These are phyloP conservation scores for Sminthurinus signatus DNA, from an alignment of 1,140 invertebrate genomes.

Conservation along the genomic window DNA sequence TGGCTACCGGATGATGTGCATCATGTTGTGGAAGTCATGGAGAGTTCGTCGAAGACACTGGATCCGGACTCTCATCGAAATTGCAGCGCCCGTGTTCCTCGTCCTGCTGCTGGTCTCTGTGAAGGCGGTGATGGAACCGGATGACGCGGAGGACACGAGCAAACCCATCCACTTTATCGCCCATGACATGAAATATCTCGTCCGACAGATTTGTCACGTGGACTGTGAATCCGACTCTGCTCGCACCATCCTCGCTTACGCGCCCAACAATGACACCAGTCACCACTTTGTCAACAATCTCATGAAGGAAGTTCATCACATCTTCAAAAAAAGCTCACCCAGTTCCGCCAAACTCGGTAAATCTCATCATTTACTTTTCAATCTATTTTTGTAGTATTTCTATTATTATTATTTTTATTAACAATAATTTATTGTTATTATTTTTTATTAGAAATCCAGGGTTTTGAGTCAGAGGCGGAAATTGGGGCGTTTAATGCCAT, in stretches of 20 bases:
- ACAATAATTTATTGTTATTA: too few species aligned
- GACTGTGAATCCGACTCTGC: background rate
- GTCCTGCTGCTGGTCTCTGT: slow-evolving; percentile 1
- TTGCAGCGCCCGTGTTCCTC: slow-evolving; percentile 1
- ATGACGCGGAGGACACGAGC: background rate
- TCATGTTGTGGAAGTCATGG: slow-evolving; percentile 18
- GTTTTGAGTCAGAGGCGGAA: slow-evolving; percentile 14
- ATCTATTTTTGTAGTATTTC: too few species aligned
- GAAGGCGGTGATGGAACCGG: background rate
- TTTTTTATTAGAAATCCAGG: slow-evolving; percentile 11
- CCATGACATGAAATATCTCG: slow-evolving; percentile 11
- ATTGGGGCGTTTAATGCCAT: slow-evolving; percentile 10
- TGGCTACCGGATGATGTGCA: slow-evolving; percentile 5
- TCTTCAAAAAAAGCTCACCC: background rate
- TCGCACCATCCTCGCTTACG: background rate
- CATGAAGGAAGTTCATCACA: background rate
- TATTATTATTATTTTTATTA: background rate
- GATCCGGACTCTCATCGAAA: slow-evolving; percentile 11
- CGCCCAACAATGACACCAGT: background rate
- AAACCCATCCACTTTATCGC: slow-evolving; percentile 4
- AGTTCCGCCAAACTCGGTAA: background rate
- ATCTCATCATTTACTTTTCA: background rate
- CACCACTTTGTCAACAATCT: background rate
- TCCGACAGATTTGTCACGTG: background rate
- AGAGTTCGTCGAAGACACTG: slow-evolving; percentile 5